Conservation (phyloP, 2,113 vertebrate genomes). For the Phainopepla nitens region DNA sequence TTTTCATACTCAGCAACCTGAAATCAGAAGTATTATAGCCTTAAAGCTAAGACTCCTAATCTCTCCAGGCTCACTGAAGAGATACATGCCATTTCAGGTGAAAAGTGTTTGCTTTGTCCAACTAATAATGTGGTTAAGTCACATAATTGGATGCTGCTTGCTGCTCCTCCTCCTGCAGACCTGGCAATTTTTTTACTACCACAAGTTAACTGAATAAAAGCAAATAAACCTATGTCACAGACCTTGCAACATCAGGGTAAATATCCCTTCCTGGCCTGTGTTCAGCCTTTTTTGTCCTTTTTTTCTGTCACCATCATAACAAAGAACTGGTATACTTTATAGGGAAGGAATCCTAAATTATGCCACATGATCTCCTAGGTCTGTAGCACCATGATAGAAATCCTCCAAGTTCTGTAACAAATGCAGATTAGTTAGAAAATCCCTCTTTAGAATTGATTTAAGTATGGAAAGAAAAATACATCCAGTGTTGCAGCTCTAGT, state of each 20-base stretch:
- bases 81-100: background rate
- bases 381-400: background rate
- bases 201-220: background rate
- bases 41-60: background rate
- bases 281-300: background rate
- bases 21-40: background rate
- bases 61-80: background rate
- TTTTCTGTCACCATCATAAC: background rate
- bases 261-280: background rate
- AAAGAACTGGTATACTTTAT: background rate
- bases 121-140: background rate
- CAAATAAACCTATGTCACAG: background rate
- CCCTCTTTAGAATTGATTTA: background rate
- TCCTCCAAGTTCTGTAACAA: conserved; percentile 6
- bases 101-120: background rate
- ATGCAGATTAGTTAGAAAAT: conserved; percentile 40
- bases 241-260: background rate
- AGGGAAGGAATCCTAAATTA: background rate
- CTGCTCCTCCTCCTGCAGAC: background rate
- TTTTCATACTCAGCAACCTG: background rate
- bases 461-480: background rate
- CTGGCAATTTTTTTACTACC: background rate
- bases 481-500: background rate
- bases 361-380: background rate
- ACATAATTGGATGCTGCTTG: background rate